Evolutionary conservation across 2,113 vertebrate species (phyloP), one percentile per base, ranked within the genome.

Genomic region (Alaudala cheleensis): DNA sequence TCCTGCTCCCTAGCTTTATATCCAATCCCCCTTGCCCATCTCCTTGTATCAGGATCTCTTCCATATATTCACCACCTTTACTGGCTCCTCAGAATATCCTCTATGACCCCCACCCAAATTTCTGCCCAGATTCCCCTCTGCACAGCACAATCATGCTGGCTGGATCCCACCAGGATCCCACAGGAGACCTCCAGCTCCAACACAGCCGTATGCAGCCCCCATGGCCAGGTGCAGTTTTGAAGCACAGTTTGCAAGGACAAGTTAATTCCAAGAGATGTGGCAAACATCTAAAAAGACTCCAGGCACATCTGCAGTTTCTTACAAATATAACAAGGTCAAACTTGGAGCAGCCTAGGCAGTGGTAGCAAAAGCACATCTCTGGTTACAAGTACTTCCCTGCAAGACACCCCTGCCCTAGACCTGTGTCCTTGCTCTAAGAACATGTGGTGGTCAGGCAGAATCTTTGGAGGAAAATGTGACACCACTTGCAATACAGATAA

Each of bases 21-120:
- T 42, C 54, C 66, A 69, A 37, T 2, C 12, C 9, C 13, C 15
- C 24, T 39, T 39, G 6, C 14, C 37, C 15, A 37, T 61, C 33
- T 88, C 19, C 47, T 45, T 21, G 1, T 81, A 67, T 31, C 61
- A 81, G 57, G 6, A 56, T 56, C 21, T 72, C 40, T 69, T 76
- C 40, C 66, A 58, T 29, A 34, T 23, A 39, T 14, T 66, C 14
- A 17, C 2, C 3, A 29, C 54, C 18, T 15, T 2, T 51, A 24
- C 25, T 25, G 34, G 26, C 33, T 66, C 28, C 14, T 66, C 29
- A 14, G 51, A 54, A 50, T 5, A 39, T 4, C 5, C 34, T 16
- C 3, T 1, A 0, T 8, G 6, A 2, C 8, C 6, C 7, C 2
- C 29, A 5, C 6, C 7, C 16, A 6, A 6, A 10, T 26, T 37